Base-by-base conservation (phyloP, 2,888 invertebrate species). In the Trachelus iudaicus region DNA sequence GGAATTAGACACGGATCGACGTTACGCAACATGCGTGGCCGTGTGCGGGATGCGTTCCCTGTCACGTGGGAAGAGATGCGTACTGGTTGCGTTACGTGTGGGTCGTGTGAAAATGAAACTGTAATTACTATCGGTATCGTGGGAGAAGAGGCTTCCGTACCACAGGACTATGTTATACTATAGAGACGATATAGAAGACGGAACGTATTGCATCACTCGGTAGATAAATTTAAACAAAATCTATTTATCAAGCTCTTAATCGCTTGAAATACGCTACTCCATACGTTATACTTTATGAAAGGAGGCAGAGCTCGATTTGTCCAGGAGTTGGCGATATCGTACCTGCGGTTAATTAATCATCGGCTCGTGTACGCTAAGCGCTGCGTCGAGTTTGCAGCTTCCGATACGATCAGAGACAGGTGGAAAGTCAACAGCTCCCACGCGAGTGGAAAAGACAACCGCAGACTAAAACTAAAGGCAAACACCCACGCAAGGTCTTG, bases 331-430 rank as follows among this genome's bases (percentile, higher is more conserved):
- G 56, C 56, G 56, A 56, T 56, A 56, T 56, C 56, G 56, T 56
- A 56, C 56, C 23, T 56, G 56, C 56, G 56, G 56, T 87, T 86
- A 87, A 87, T 87, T 87, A 86, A 87, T 87, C 86, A 86, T 82
- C 78, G 78, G 75, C 35, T 76, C 69, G 75, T 80, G 76, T 76
- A 75, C 75, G 69, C 77, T 23, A 79, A 74, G 56, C 56, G 56
- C 23, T 56, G 56, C 56, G 56, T 56, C 83, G 78, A 80, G 81
- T 83, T 82, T 81, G 80, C 81, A 83, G 80, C 76, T 76, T 30
- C 79, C 79, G 87, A 86, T 87, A 87, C 83, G 81, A 86, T 85
- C 83, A 82, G 34, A 75, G 80, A 82, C 87, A 87, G 85, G 87
- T 87, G 87, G 83, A 86, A 79, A 82, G 82, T 81, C 82, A 79